These are phyloP conservation scores for Cavia porcellus DNA, from an alignment of 2,113 vertebrate genomes.

Conservation along the genomic window DNA sequence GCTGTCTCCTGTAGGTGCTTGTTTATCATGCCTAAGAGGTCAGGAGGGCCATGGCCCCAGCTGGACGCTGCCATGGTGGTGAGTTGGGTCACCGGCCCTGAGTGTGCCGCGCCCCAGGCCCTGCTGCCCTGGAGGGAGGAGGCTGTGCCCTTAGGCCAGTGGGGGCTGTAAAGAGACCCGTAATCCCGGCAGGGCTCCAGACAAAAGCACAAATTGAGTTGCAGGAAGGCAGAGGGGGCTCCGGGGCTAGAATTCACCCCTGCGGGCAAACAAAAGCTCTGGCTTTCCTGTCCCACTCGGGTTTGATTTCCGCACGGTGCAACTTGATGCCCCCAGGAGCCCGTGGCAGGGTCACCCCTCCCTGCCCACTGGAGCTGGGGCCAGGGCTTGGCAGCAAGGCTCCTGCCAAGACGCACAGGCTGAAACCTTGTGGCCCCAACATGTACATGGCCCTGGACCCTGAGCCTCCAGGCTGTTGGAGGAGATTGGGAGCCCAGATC, in stretches of 20 bases:
- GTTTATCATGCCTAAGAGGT: not conserved
- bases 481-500: too few relatives aligned
- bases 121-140: not conserved
- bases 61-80: not conserved
- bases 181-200: conserved; percentile 68
- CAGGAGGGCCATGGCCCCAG: not conserved
- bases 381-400: not conserved
- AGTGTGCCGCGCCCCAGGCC: not conserved
- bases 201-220: conserved; percentile 80
- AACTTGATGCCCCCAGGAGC: not conserved
- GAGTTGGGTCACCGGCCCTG: not conserved
- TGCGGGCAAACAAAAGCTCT: not conserved
- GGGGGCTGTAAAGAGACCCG: conserved; percentile 73
- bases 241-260: conserved; percentile 64
- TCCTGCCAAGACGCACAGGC: not conserved
- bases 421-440: not conserved
- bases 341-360: not conserved
- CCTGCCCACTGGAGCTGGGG: not conserved
- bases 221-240: conserved; percentile 50
- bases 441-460: too few relatives aligned
- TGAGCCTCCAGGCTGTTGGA: not conserved
- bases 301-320: conserved; percentile 59
- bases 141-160: not conserved
- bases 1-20: not conserved
- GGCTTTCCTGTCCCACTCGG: not conserved